phyloP scores from a whole-genome alignment of 2,797 vertebrate species.

The Champsocephalus esox region DNA sequence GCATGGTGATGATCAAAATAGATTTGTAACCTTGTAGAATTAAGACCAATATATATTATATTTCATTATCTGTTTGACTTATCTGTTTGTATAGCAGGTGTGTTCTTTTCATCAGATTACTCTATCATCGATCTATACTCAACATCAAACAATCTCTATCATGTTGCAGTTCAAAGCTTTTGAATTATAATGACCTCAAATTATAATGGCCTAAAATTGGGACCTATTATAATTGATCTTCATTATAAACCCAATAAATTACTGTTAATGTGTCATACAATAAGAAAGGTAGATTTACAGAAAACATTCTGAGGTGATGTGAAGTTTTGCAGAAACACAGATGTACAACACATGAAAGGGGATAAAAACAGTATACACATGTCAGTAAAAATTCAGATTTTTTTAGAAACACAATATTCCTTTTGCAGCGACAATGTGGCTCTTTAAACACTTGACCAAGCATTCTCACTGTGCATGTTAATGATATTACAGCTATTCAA shows the following conservation, averaged over 20 bases:
- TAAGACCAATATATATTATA: slow-evolving; percentile 16
- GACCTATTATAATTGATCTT: slow-evolving; percentile 11
- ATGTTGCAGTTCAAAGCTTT: slow-evolving; percentile 14
- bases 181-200: slow-evolving; percentile 11
- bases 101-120: slow-evolving; percentile 5
- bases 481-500: background rate
- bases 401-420: background rate
- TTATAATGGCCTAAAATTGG: background rate
- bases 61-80: slow-evolving; percentile 5
- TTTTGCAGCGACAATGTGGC: background rate
- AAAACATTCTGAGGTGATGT: slow-evolving; percentile 2
- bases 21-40: slow-evolving; percentile 22
- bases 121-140: too few relatives aligned
- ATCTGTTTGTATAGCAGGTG: background rate
- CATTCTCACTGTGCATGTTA: background rate
- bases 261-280: background rate
- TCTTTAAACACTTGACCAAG: background rate
- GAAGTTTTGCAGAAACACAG: background rate
- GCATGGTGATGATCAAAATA: slow-evolving; percentile 22
- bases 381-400: background rate
- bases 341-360: background rate
- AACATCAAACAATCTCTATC: background rate
- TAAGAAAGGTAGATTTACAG: background rate
- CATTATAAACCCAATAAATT: slow-evolving; percentile 7
- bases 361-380: background rate